Conservation (phyloP, 2,797 vertebrate species). For the Choloepus didactylus region DNA sequence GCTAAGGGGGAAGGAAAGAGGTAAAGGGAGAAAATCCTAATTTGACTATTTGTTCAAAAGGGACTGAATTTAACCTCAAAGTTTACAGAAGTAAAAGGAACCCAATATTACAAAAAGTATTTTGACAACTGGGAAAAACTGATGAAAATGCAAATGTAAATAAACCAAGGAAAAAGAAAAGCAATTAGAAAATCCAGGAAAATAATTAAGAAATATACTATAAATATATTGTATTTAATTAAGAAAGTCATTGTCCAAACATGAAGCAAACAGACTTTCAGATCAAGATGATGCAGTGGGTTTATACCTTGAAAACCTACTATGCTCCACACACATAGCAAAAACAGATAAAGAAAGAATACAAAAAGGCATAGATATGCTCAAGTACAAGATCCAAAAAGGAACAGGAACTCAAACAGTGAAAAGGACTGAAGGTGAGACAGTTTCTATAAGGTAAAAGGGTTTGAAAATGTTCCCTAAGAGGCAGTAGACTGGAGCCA, state of each 20-base stretch:
- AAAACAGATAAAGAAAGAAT: constrained; percentile 36
- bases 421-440: neutral
- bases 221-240: no score
- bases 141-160: constrained; percentile 7
- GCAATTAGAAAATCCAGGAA: neutral
- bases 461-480: neutral
- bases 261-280: constrained; percentile 14
- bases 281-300: neutral
- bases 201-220: neutral
- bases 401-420: neutral
- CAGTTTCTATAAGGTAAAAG: neutral
- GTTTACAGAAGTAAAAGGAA: neutral
- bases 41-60: neutral
- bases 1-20: neutral
- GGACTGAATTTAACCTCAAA: constrained; percentile 24
- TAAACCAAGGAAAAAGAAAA: constrained; percentile 19
- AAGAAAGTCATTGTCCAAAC: neutral
- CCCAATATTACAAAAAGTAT: neutral
- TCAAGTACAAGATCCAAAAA: constrained; percentile 38
- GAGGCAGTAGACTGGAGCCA: neutral
- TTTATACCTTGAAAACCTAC: neutral
- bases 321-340: neutral
- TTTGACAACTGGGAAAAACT: constrained; percentile 19
- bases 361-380: neutral
- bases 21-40: constrained; percentile 3